phyloP scores from a whole-genome alignment of 2,797 vertebrate genomes.

The Spizella passerina region DNA sequence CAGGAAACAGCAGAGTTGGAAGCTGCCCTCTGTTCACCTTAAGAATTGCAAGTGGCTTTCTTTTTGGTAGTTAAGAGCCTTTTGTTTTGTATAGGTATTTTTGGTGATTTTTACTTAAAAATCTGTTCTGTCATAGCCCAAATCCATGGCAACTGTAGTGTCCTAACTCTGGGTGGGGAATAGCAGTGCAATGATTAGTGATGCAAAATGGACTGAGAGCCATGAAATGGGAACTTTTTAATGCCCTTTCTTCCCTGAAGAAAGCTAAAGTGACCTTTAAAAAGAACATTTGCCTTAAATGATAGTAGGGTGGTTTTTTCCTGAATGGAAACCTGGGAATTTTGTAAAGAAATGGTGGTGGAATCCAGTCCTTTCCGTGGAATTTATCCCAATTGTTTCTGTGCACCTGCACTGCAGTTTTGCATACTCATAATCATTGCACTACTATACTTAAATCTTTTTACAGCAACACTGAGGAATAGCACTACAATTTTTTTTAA shows the following conservation, averaged over 20 bases:
- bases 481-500: constrained; percentile 42
- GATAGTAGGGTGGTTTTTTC: not conserved
- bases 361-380: not conserved
- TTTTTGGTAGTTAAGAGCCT: constrained; percentile 34
- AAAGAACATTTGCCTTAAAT: constrained; percentile 47
- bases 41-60: constrained; percentile 28
- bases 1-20: not conserved
- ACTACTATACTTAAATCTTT: constrained; percentile 10
- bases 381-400: not conserved
- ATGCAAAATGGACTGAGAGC: not conserved
- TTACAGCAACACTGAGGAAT: constrained; percentile 45
- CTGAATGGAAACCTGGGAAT: not conserved
- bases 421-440: not conserved
- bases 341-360: not conserved
- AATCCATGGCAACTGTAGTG: not conserved
- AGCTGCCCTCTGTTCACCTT: not conserved
- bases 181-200: constrained; percentile 34
- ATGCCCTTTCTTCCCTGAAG: constrained; percentile 39
- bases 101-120: constrained; percentile 24
- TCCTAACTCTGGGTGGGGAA: not conserved
- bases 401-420: not conserved
- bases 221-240: not conserved
- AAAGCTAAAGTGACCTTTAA: constrained; percentile 53
- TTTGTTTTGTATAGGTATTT: constrained; percentile 47
- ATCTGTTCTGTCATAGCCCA: constrained; percentile 23